phyloP scores from a whole-genome alignment of 2,888 invertebrate genomes.

The Clitarchus hookeri region DNA sequence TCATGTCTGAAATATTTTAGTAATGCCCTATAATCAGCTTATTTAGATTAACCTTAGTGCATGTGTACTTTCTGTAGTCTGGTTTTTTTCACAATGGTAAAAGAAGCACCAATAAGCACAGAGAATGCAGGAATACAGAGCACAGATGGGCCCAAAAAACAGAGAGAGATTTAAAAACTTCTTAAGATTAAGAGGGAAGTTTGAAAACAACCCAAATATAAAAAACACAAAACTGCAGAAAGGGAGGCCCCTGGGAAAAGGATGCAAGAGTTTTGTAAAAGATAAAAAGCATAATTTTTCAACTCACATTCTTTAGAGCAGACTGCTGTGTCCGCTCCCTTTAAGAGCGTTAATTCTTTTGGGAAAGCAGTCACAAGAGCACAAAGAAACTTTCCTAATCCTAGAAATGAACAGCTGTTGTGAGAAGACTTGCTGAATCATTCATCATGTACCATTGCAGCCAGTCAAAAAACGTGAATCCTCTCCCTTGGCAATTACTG shows the following conservation, averaged over 20 bases:
- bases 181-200: neutral
- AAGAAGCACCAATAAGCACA: neutral
- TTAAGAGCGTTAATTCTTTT: neutral
- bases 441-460: neutral
- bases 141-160: neutral
- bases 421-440: neutral
- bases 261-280: neutral
- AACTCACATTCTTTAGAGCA: neutral
- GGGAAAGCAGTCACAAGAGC: neutral
- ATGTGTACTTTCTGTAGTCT: neutral
- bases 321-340: neutral
- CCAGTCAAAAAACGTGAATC: neutral
- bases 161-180: neutral
- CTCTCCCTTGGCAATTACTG: neutral
- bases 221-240: neutral
- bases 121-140: neutral
- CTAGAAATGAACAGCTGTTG: neutral
- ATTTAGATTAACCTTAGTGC: neutral
- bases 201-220: neutral
- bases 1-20: neutral
- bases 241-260: neutral
- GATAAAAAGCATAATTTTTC: neutral
- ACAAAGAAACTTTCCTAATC: neutral
- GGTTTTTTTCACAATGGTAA: neutral
- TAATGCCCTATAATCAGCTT: neutral